Evolutionary conservation across 2,113 vertebrate genomes (phyloP), one percentile per base, ranked within the genome.

Genomic region (Spea multiplicata): DNA sequence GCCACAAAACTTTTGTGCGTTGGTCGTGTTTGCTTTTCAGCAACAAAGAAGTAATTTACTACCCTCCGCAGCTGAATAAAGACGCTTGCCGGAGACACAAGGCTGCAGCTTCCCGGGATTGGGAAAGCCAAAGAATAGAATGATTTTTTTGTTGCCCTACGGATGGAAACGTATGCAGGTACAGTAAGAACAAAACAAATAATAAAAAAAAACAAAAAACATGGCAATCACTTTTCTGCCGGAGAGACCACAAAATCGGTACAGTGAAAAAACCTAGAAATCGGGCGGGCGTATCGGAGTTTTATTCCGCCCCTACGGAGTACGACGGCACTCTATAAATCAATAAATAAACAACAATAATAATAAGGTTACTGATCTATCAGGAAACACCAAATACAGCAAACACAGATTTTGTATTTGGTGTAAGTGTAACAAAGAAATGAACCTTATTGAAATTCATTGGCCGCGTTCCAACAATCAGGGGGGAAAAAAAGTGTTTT

Each of bases 61-160:
- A 50, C 50, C 66, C 65, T 57, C 74, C 4, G 66, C 57, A 57
- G 59, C 66, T 68, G 53, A 57, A 69, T 76, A 69, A 69, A 76
- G 55, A 13, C 55, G 10, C 14, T 59, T 77, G 66, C 75, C 75
- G 70, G n/a, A 59, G 75, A 77, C 75, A 77, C 66, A 70, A 48
- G 75, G 65, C 46, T 77, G 66, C 66, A 62, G 48, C 50, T 46
- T 57, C 66, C 75, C 30, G 59, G 44, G 53, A 70, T 30, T 30
- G 66, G 55, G 62, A 70, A 55, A 62, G 66, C 57, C 50, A 68
- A 50, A 52, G 75, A 70, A 52, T 52, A 77, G 70, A 62, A 70
- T 69, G 52, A 70, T 49, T 77, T 69, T 77, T n/a, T 47, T 68
- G 46, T 59, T 7, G 50, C 64, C 53, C 50, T n/a, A n/a, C n/a